Base-by-base conservation (phyloP, 2,888 invertebrate genomes). In the Polydrusus tereticollis region DNA sequence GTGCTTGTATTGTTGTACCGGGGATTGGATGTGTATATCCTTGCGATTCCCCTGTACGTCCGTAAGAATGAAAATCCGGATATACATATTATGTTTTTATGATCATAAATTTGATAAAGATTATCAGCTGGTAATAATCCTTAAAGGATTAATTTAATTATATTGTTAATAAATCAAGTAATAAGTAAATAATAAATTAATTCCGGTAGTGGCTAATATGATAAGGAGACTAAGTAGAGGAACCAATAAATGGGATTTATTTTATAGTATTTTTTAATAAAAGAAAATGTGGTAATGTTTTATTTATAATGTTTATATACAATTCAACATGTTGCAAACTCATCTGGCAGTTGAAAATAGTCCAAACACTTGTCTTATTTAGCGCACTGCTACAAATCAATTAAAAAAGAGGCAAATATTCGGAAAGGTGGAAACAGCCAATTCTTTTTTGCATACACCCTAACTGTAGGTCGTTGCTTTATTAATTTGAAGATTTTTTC, bases 131-230 rank as follows among this genome's bases (percentile, higher is more conserved):
- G 2, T n/a, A 45, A 16, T 45, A 47, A 47, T 47, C 47, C 23
- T 12, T 4, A 41, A 5, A 7, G 23, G n/a, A 5, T 23, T 23
- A 21, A n/a, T 23, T 23, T 23, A 47, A 12, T 41, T 47, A 47
- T 47, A 47, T 47, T 47, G 47, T 2, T 47, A 47, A 47, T 47
- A 47, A 47, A 47, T 47, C 47, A 23, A 47, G 21, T 20, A 21
- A 47, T 47, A 47, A 47, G 23, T 47, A 41, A 14, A 12, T 36
- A 43, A 43, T 10, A 45, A 18, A 45, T 5, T 43, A 18, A 16
- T 43, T 4, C 18, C 43, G 43, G 6, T 43, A 43, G 8, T 45
- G 20, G 3, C 10, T 20, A 2, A 7, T 0, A 16, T 4, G n/a
- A n/a, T n/a, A n/a, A n/a, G n/a, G n/a, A 41, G 16, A 16, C 3